A percentile compares a stretch with the other conserved stretches of the same genome.
These are phyloP conservation scores for Malthinus flaveolus DNA, from an alignment of 2,888 invertebrate genomes.

Conservation along the genomic window DNA sequence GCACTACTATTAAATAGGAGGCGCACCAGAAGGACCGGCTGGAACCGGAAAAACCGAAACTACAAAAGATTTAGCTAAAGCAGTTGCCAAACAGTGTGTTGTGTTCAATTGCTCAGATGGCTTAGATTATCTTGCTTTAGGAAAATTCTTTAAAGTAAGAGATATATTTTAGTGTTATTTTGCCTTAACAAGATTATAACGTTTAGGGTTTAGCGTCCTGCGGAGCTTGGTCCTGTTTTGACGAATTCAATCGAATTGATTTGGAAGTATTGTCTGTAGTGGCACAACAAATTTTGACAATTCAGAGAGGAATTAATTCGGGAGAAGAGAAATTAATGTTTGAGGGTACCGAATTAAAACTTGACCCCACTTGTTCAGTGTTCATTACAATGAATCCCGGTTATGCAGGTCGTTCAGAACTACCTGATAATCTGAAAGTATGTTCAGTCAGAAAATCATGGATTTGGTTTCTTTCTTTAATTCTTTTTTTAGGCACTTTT, in stretches of 20 bases:
- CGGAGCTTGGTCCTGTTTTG: slow-evolving; percentile 88
- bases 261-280: slow-evolving; percentile 84
- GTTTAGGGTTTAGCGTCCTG: slow-evolving; percentile 70
- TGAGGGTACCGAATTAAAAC: slow-evolving; percentile 71
- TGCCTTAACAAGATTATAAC: no score
- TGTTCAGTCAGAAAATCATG: no score
- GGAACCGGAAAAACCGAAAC: slow-evolving; percentile 91
- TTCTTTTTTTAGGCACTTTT: slow-evolving; percentile 57
- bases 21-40: slow-evolving; percentile 81
- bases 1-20: slow-evolving; percentile 69
- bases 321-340: slow-evolving; percentile 69
- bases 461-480: no score
- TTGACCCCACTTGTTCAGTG: slow-evolving; percentile 80
- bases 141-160: slow-evolving; percentile 80
- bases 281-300: slow-evolving; percentile 82
- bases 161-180: no score
- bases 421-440: slow-evolving; percentile 86
- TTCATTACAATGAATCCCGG: slow-evolving; percentile 82
- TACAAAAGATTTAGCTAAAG: slow-evolving; percentile 90
- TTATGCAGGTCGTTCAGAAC: slow-evolving; percentile 78
- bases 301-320: slow-evolving; percentile 73
- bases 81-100: slow-evolving; percentile 86
- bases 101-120: slow-evolving; percentile 89
- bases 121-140: slow-evolving; percentile 83
- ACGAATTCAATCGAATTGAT: slow-evolving; percentile 85